These are phyloP conservation scores for Drosophila teissieri DNA, from an alignment of 1,140 invertebrate species.

Conservation along the genomic window DNA sequence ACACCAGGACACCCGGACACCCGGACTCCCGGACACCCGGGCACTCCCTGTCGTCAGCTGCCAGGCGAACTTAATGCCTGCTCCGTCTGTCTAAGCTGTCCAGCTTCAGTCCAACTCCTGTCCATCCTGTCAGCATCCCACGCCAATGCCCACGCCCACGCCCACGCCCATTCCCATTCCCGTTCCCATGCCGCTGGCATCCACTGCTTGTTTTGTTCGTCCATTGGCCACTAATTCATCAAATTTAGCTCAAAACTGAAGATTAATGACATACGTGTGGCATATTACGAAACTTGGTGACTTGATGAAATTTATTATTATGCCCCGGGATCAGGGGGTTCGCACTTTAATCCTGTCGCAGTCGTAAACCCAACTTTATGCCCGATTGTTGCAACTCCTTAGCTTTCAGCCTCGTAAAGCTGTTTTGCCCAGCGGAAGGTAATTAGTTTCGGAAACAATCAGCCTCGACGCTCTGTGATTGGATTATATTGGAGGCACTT, in stretches of 20 bases:
- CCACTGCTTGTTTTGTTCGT: constrained; percentile 54
- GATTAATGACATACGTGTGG: constrained; percentile 82
- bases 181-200: neutral
- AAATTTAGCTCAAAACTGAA: constrained; percentile 82
- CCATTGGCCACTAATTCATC: constrained; percentile 81
- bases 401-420: constrained; percentile 27
- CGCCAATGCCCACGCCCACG: too few species aligned
- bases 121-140: constrained; percentile 32
- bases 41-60: constrained; percentile 69
- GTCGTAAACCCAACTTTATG: constrained; percentile 56
- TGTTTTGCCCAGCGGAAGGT: constrained; percentile 9
- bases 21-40: neutral
- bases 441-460: constrained; percentile 47
- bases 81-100: constrained; percentile 35
- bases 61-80: constrained; percentile 73
- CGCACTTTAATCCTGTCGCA: constrained; percentile 34
- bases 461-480: constrained; percentile 14
- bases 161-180: neutral
- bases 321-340: constrained; percentile 17
- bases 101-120: constrained; percentile 16
- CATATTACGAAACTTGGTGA: constrained; percentile 82
- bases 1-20: neutral
- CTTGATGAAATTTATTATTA: constrained; percentile 82
- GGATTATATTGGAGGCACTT: constrained; percentile 29
- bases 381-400: constrained; percentile 53